A percentile compares a stretch with the other conserved stretches of the same genome.
Evolutionary conservation across 2,113 vertebrate genomes (phyloP).

Genomic region (Fukomys damarensis): DNA sequence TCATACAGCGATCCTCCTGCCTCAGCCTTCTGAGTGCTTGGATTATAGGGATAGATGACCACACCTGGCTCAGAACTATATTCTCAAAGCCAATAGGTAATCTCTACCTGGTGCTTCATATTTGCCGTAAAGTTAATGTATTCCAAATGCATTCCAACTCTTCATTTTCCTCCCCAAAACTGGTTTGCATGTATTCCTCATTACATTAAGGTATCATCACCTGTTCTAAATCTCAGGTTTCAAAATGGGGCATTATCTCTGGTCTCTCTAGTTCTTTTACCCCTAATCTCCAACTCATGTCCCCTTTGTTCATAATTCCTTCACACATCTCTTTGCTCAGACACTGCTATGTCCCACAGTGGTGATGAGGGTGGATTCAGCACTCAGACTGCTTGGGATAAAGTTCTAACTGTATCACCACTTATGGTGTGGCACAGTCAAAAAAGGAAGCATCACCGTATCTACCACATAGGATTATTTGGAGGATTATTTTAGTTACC

Average conservation of each 20-base stretch:
- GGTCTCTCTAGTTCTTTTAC: neutral
- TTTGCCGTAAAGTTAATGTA: neutral
- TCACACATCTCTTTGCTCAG: neutral
- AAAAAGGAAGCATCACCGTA: neutral
- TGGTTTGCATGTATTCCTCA: neutral
- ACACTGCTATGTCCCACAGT: rapidly evolving
- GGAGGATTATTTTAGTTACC: neutral
- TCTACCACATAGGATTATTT: neutral
- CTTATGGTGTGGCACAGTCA: neutral
- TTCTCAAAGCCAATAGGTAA: neutral
- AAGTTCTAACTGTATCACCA: neutral
- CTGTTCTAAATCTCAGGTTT: neutral
- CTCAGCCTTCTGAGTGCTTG: neutral
- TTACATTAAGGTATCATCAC: neutral
- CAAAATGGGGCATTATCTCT: neutral
- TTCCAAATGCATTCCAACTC: neutral
- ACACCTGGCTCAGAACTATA: neutral
- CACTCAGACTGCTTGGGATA: neutral
- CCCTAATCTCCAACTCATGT: neutral
- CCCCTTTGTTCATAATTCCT: neutral
- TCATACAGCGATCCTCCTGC: neutral
- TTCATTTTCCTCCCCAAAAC: neutral
- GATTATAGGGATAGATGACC: neutral
- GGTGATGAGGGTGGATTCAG: neutral
- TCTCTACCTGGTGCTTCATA: neutral